phyloP scores from a whole-genome alignment of 2,797 vertebrate species.

The Sebastes reedi region DNA sequence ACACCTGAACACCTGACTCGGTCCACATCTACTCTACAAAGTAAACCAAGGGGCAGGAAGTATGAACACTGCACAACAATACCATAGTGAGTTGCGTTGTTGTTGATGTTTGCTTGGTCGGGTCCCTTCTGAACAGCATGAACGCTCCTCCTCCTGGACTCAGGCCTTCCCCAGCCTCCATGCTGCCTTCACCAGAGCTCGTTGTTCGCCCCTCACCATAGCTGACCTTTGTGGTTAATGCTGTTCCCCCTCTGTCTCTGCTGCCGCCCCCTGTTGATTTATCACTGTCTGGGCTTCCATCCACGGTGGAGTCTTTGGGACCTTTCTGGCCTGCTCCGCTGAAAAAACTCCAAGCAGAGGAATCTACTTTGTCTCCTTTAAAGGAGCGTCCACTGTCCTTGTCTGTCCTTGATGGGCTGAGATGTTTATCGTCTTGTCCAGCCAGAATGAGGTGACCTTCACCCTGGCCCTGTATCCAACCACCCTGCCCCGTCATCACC shows the following conservation, averaged over 20 bases:
- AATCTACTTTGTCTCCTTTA: conserved; percentile 31
- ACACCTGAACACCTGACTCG: background rate
- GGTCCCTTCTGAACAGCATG: conserved; percentile 31
- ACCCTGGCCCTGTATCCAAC: conserved; percentile 7
- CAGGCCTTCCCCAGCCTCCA: conserved; percentile 12
- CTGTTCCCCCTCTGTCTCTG: conserved; percentile 4
- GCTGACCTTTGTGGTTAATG: background rate
- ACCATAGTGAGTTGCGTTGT: conserved; percentile 39
- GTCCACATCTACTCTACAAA: background rate
- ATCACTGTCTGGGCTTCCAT: background rate
- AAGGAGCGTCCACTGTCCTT: background rate
- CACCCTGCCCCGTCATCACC: background rate
- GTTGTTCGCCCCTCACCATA: background rate
- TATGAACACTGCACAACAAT: background rate
- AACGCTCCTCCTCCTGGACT: conserved; percentile 42
- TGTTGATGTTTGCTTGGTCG: background rate
- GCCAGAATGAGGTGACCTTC: background rate
- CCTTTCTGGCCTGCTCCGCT: background rate
- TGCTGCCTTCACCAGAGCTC: conserved; percentile 13
- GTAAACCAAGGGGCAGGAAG: background rate
- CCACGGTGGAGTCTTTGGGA: background rate
- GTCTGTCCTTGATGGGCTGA: background rate
- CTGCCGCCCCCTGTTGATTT: background rate
- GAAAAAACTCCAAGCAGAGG: background rate
- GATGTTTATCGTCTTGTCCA: background rate